Percentiles rank a stretch among this genome's conserved stretches.
Conservation (phyloP, 2,797 vertebrate species). For the Gymnodraco acuticeps region DNA sequence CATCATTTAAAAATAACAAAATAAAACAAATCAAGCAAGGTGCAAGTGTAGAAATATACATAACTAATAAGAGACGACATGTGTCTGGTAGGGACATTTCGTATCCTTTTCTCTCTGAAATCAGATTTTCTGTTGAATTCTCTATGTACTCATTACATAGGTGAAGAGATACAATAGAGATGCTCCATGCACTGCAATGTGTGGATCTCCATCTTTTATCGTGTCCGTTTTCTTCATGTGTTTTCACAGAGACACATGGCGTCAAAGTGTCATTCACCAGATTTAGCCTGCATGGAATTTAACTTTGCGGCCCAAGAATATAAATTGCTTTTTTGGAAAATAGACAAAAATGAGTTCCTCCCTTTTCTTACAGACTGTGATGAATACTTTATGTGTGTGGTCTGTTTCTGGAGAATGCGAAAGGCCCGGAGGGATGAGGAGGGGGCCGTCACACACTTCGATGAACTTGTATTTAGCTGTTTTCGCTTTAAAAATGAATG, state of each 20-base stretch:
- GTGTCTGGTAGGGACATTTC: not conserved
- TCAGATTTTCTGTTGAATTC: too few species aligned
- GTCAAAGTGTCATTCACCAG: constrained; percentile 30
- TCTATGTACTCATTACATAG: too few species aligned
- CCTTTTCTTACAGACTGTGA: constrained; percentile 47
- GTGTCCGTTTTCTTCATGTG: not conserved
- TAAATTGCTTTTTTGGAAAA: constrained; percentile 34
- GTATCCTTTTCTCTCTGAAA: too few species aligned
- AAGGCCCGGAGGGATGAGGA: constrained; percentile 24
- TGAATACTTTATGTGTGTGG: constrained; percentile 70
- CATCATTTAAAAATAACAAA: too few species aligned
- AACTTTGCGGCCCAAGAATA: constrained; percentile 36
- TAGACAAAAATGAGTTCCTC: constrained; percentile 41
- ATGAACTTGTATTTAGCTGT: constrained; percentile 60
- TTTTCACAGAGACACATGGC: not conserved
- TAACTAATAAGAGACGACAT: not conserved
- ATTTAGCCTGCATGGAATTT: constrained; percentile 45
- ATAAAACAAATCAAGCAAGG: too few species aligned
- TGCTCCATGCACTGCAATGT: not conserved
- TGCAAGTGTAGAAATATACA: not conserved
- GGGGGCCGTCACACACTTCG: constrained; percentile 45
- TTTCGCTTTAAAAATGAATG: constrained; percentile 72
- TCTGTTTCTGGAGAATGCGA: constrained; percentile 64
- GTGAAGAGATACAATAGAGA: constrained; percentile 3
- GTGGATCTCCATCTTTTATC: not conserved